Evolutionary conservation across 2,888 invertebrate genomes (phyloP).

Genomic region (Netelia virgata): DNA sequence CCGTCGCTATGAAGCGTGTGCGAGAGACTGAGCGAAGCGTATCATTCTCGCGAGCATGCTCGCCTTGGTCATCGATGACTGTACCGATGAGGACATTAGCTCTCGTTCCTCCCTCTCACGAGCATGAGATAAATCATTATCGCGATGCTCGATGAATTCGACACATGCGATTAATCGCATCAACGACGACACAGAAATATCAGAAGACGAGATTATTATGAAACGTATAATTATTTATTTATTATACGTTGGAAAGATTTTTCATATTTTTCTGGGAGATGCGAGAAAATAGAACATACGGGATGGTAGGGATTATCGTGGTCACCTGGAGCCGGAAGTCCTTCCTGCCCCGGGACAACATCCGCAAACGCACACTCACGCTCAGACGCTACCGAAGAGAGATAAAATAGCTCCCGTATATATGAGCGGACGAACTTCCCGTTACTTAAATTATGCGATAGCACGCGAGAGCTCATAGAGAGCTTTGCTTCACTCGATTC

Average conservation of each 20-base stretch:
- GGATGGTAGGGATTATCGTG: slow-evolving; percentile 25
- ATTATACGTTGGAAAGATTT: slow-evolving; percentile 20
- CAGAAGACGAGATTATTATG: not conserved
- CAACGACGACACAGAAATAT: not conserved
- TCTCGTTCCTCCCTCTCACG: not conserved
- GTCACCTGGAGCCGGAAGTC: slow-evolving; percentile 64
- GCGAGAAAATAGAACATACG: slow-evolving; percentile 7
- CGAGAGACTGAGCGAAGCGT: slow-evolving; percentile 8
- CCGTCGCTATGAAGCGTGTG: slow-evolving; percentile 5
- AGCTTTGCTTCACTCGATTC: slow-evolving; percentile 28
- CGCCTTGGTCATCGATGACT: slow-evolving; percentile 66
- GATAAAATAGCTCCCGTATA: slow-evolving; percentile 27
- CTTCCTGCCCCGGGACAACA: slow-evolving; percentile 60
- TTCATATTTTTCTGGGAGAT: slow-evolving; percentile 11
- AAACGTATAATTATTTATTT: not conserved
- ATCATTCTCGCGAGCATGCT: slow-evolving; percentile 25
- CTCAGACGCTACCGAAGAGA: slow-evolving; percentile 27
- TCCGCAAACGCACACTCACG: slow-evolving; percentile 45
- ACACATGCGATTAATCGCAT: not conserved
- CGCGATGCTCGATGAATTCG: slow-evolving; percentile 23
- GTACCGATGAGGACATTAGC: slow-evolving; percentile 42
- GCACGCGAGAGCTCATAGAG: not conserved
- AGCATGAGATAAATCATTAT: slow-evolving; percentile 45
- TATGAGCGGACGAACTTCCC: slow-evolving; percentile 53
- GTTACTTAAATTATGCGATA: slow-evolving; percentile 57